phyloP scores from a whole-genome alignment of 2,888 invertebrate species.

The Rotaria macrura region DNA sequence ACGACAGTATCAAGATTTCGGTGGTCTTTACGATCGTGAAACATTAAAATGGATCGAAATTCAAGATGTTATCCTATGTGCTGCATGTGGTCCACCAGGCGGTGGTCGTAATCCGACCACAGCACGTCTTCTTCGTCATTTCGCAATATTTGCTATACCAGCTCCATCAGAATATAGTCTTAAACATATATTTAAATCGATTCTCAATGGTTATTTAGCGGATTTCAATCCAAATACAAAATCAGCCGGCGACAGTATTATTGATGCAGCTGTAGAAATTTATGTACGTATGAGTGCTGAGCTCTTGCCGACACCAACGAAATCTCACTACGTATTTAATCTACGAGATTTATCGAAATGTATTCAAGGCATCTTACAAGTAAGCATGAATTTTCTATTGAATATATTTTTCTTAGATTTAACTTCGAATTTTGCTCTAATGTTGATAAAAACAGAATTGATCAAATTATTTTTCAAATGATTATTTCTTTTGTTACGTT shows the following conservation, averaged over 20 bases:
- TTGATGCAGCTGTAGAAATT: conserved; percentile 48
- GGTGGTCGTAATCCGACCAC: conserved; percentile 50
- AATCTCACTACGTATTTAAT: conserved; percentile 52
- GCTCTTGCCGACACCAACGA: conserved; percentile 50
- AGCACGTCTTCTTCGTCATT: conserved; percentile 48
- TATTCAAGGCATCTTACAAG: conserved; percentile 59
- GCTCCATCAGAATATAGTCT: conserved; percentile 49
- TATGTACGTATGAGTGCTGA: conserved; percentile 49
- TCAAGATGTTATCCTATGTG: conserved; percentile 61
- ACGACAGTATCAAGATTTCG: conserved; percentile 67
- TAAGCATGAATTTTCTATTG: no score
- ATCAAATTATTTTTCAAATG: no score
- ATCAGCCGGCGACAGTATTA: conserved; percentile 45
- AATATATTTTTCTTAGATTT: no score
- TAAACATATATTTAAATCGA: conserved; percentile 54
- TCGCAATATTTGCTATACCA: conserved; percentile 48
- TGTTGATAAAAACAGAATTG: no score
- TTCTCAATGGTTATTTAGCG: conserved; percentile 64
- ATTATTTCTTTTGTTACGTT: no score
- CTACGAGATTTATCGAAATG: conserved; percentile 70
- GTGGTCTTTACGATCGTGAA: conserved; percentile 73
- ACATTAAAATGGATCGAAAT: conserved; percentile 78
- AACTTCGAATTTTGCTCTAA: no score
- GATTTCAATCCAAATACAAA: conserved; percentile 60
- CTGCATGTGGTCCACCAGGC: conserved; percentile 51